Base-by-base conservation (phyloP, 2,888 invertebrate species). In the Tanypteryx hageni region DNA sequence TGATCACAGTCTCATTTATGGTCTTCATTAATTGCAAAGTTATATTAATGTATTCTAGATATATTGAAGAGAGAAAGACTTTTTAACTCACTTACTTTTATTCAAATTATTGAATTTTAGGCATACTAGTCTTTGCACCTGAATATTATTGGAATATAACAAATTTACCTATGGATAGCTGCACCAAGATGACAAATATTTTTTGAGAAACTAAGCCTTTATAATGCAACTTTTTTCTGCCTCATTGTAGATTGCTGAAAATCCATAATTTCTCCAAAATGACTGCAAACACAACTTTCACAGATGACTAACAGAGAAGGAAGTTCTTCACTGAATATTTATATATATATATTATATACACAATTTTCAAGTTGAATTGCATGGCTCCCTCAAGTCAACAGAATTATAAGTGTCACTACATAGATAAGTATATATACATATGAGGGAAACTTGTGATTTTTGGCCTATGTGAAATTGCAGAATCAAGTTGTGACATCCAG, bases 341-440 rank as follows among this genome's bases (percentile, higher is more conserved):
- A n/a, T n/a, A n/a, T n/a, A n/a, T n/a, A n/a, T n/a, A n/a, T n/a
- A n/a, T n/a, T n/a, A n/a, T 44, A 57, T 57, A 44, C 57, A 57
- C 18, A 56, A 5, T 83, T 44, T 83, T 27, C 44, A 83, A 83
- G 57, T 56, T 83, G 56, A 18, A 56, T 56, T 83, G 83, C 57
- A n/a, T 83, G 83, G 83, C 83, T 57, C 56, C 83, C 83, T 83
- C 83, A 57, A 56, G 56, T 83, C 83, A 57, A 57, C 8, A 83
- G n/a, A 56, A 83, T 83, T 16, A 83, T 57, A 16, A 9, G 18
- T n/a, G 83, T 83, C 44, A 44, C 44, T 82, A 9, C n/a, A n/a
- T n/a, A 44, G 3, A 18, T n/a, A 57, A 4, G 1, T 83, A n/a
- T 56, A 83, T 83, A 11, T 83, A 83, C 83, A 83, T 18, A 3